Evolutionary conservation across 2,888 invertebrate genomes (phyloP), one percentile per base, ranked within the genome.

Genomic region (Tinea semifulvella): DNA sequence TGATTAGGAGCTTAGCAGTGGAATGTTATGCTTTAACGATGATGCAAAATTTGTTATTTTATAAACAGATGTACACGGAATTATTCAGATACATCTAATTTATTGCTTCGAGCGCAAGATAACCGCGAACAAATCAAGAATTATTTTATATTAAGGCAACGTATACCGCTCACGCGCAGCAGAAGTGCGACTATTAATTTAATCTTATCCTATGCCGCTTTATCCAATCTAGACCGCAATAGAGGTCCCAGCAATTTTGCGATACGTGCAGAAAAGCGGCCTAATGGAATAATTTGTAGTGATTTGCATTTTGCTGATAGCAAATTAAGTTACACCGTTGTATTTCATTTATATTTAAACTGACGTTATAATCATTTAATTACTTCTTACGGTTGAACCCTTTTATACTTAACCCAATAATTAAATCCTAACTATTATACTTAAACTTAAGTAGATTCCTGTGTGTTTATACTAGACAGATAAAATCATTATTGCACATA

Each of bases 201-300:
- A 57, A 66, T 62, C 60, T 49, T 48, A 52, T 52, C 40, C 40
- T 11, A 40, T 40, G 22, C 40, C 7, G 40, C 22, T 40, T 39
- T 22, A 46, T 18, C 20, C 20, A 25, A 40, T n/a, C 19, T 36
- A 42, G 11, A 45, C 47, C 39, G 47, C 47, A 48, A 50, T 51
- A 51, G 43, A 38, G 47, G 48, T 47, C 45, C 48, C 40, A 22
- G 51, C 51, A 51, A 49, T 52, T 48, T 50, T 47, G 36, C 36
- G 14, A 55, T 60, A 63, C 63, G 64, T 65, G 63, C 58, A 58
- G 40, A 56, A 59, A 63, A 68, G 65, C 55, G 56, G 53, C 57
- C 55, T 56, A 55, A 56, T 56, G 55, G 56, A 61, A 61, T 63
- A 62, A 64, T 63, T 60, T 63, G 59, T 56, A 56, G 50, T 52